Percentiles rank a stretch among this genome's conserved stretches.
These are phyloP conservation scores for Chaenodraco wilsoni DNA, from an alignment of 2,797 vertebrate genomes.

Conservation along the genomic window DNA sequence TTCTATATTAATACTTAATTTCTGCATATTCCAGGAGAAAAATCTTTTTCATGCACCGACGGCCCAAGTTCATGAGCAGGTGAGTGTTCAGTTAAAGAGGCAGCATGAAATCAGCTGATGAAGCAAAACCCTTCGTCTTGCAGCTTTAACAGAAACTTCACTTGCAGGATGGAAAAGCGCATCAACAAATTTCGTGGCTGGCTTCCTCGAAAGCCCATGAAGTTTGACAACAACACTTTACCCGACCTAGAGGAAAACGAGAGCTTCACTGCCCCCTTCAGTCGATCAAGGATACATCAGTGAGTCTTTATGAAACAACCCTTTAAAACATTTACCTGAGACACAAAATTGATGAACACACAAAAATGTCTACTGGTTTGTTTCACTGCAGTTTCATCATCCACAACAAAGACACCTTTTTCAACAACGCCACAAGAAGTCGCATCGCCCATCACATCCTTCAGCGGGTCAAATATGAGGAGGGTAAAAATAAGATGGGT, in stretches of 20 bases:
- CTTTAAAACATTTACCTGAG: not conserved
- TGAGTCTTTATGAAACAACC: conserved; percentile 76
- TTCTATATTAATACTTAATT: not conserved
- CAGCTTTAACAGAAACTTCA: conserved; percentile 10
- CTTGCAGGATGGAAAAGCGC: conserved; percentile 92
- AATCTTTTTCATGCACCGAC: conserved; percentile 93
- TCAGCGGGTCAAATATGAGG: conserved; percentile 94
- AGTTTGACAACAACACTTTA: conserved; percentile 90
- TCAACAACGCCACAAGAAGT: conserved; percentile 94
- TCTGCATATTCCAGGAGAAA: conserved; percentile 90
- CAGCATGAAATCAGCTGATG: not conserved
- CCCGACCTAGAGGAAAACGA: conserved; percentile 95
- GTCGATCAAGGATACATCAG: conserved; percentile 95
- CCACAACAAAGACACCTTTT: conserved; percentile 96
- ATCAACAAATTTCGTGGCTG: conserved; percentile 94
- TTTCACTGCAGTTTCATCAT: conserved; percentile 90
- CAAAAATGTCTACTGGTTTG: not conserved
- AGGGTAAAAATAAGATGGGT: conserved; percentile 97
- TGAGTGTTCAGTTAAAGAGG: conserved; percentile 72
- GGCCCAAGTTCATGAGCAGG: conserved; percentile 96
- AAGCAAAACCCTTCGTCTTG: not conserved
- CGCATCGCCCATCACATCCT: conserved; percentile 94
- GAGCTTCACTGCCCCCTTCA: conserved; percentile 96
- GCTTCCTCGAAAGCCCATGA: conserved; percentile 95
- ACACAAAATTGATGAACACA: not conserved